Base-by-base conservation (phyloP, 1,140 invertebrate genomes). In the Caerostris darwini region DNA sequence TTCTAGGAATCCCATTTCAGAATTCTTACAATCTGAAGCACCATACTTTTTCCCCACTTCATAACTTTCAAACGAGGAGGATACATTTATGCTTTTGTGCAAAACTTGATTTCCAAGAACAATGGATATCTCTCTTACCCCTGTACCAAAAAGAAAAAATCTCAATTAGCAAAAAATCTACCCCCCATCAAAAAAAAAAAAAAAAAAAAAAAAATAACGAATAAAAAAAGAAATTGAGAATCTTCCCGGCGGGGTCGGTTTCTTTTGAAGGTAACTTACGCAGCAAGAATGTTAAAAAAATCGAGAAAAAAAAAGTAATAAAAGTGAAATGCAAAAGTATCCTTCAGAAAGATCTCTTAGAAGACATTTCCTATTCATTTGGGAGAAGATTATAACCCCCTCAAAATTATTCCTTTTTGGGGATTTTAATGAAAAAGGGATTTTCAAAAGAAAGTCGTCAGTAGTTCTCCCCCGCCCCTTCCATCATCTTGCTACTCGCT, bases 341-440 rank as follows among this genome's bases (percentile, higher is more conserved):
- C 82, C 57, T 58, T 83, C 82, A 57, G 34, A 54, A 83, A 58
- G 56, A 83, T 56, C 17, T 7, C 14, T 34, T 57, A 77, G 71
- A 19, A 83, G 82, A 19, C 82, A 58, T 83, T 34, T 83, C 17
- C 82, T 58, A n/a, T 83, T 83, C 82, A 83, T 56, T 56, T n/a
- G 53, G 17, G 82, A n/a, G 17, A 83, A 83, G 82, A 83, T 83
- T 83, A 83, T 83, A 58, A 58, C 82, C 82, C 82, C 82, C 82
- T 83, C 56, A 58, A 83, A 83, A 83, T 83, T 83, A 83, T 83
- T 58, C 82, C 82, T 83, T 57, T 83, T 83, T 83, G 17, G 56
- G 54, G 82, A 77, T 83, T 83, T 83, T 83, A 83, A 83, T 83
- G 82, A 83, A 83, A 83, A 56, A 58, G 56, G 54, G 54, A 83